phyloP scores from a whole-genome alignment of 2,888 invertebrate genomes.

The Dryobotodes eremita region DNA sequence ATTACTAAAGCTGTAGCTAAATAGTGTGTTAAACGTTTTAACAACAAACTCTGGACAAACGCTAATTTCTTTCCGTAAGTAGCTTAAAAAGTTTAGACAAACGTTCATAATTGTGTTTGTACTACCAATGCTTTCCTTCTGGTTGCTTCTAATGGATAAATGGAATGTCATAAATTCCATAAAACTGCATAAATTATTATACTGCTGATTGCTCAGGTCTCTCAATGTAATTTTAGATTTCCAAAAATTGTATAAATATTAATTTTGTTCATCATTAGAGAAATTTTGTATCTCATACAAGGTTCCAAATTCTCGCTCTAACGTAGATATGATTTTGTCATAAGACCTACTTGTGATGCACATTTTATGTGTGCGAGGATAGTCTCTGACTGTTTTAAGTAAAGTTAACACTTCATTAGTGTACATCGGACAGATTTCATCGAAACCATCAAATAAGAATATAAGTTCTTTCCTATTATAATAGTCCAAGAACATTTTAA shows the following conservation, averaged over 20 bases:
- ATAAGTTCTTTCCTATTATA: slow-evolving; percentile 48
- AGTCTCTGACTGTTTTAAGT: slow-evolving; percentile 20
- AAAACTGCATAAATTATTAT: slow-evolving; percentile 38
- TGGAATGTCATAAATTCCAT: slow-evolving; percentile 30
- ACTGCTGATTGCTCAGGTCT: slow-evolving; percentile 26
- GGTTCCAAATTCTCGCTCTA: slow-evolving; percentile 29
- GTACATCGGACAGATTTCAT: slow-evolving; percentile 63
- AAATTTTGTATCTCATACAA: slow-evolving; percentile 35
- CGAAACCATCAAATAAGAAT: slow-evolving; percentile 64
- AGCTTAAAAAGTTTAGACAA: slow-evolving; percentile 20
- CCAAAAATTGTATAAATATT: slow-evolving; percentile 47
- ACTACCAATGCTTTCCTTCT: neutral
- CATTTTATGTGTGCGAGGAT: slow-evolving; percentile 31
- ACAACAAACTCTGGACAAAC: neutral
- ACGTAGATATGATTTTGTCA: slow-evolving; percentile 36
- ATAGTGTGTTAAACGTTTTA: slow-evolving; percentile 12
- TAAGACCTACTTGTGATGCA: slow-evolving; percentile 63
- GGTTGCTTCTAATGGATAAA: too few relatives aligned
- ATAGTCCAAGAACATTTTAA: slow-evolving; percentile 53
- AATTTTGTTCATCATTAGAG: slow-evolving; percentile 17
- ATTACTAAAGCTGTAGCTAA: neutral
- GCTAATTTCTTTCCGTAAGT: slow-evolving; percentile 19
- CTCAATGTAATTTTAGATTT: slow-evolving; percentile 35
- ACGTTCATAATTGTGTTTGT: slow-evolving; percentile 15
- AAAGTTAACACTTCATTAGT: slow-evolving; percentile 39